A percentile compares a stretch with the other conserved stretches of the same genome.
These are phyloP conservation scores for Habrosyne pyritoides DNA, from an alignment of 2,888 invertebrate genomes.

Conservation along the genomic window DNA sequence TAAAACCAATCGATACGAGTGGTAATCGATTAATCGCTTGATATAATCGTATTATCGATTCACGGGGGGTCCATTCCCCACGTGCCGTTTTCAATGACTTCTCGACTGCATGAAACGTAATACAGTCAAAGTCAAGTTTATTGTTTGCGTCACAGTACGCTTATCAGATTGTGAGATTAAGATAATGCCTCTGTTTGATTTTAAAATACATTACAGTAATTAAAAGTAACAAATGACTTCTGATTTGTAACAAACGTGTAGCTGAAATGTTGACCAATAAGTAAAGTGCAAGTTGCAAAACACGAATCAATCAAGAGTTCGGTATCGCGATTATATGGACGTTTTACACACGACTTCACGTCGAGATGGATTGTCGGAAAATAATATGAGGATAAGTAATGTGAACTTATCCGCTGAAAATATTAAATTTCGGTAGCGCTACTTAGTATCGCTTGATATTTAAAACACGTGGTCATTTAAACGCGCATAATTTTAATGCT, in stretches of 20 bases:
- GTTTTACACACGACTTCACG: constrained; percentile 40
- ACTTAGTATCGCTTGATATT: not conserved
- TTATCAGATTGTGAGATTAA: constrained; percentile 33
- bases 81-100: constrained; percentile 37
- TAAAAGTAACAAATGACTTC: constrained; percentile 35
- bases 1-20: constrained; percentile 50
- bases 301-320: constrained; percentile 48
- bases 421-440: not conserved
- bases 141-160: constrained; percentile 23
- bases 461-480: constrained; percentile 18
- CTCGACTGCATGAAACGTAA: constrained; percentile 29
- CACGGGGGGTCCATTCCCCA: constrained; percentile 62
- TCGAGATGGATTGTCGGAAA: constrained; percentile 26
- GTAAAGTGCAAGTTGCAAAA: constrained; percentile 34
- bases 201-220: constrained; percentile 29
- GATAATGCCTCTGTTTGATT: constrained; percentile 20
- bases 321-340: constrained; percentile 50
- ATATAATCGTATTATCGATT: constrained; percentile 69
- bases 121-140: constrained; percentile 28
- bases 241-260: constrained; percentile 29
- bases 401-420: constrained; percentile 2
- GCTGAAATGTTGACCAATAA: not conserved
- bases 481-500: constrained; percentile 24
- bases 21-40: constrained; percentile 65
- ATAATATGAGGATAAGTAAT: no score